Conservation (phyloP, 2,113 vertebrate species). For the Mesitornis unicolor region DNA sequence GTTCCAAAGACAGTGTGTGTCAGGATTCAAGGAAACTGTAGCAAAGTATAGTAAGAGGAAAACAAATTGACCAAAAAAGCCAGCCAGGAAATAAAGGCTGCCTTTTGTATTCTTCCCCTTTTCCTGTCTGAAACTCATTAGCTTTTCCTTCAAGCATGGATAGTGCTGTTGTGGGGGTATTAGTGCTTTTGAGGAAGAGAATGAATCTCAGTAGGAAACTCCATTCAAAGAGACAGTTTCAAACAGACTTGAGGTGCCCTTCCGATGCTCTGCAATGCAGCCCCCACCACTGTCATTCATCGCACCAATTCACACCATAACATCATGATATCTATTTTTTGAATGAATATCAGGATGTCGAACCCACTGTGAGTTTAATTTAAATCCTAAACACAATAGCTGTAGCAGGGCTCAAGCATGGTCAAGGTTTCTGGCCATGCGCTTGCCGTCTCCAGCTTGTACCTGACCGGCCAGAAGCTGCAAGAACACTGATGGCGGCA, state of each 20-base stretch:
- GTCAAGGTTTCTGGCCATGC: background rate
- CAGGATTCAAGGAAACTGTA: background rate
- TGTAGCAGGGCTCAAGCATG: background rate
- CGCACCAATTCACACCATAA: constrained; percentile 8
- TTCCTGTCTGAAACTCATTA: background rate
- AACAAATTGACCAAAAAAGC: background rate
- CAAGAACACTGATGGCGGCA: background rate
- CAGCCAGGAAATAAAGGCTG: background rate
- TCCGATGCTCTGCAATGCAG: background rate
- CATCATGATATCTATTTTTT: background rate
- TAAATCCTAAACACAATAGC: background rate
- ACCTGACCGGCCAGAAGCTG: background rate
- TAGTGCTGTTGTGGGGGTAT: background rate
- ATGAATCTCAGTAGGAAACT: background rate
- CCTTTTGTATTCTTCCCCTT: background rate
- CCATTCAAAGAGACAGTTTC: background rate
- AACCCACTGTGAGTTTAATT: background rate
- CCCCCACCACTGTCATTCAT: background rate
- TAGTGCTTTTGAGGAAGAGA: background rate
- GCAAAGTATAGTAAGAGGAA: background rate
- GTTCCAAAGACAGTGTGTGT: background rate
- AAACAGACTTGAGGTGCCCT: background rate
- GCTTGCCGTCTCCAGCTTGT: background rate
- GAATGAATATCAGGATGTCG: fast-evolving
- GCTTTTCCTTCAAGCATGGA: background rate